These are phyloP conservation scores for Heliangelus exortis DNA, from an alignment of 2,797 vertebrate genomes.

Conservation along the genomic window DNA sequence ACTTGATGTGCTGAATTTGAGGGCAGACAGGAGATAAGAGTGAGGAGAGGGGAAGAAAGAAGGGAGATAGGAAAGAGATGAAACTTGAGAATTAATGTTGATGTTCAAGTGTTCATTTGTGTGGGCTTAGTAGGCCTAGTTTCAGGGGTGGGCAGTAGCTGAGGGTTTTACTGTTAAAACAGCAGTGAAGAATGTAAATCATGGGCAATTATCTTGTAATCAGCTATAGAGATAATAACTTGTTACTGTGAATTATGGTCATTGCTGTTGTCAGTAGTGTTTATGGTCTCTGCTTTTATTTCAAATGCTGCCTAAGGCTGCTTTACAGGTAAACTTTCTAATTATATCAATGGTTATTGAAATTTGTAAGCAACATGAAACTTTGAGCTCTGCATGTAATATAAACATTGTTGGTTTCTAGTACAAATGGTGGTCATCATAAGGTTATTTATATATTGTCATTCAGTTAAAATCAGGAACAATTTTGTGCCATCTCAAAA, in stretches of 20 bases:
- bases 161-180: not conserved
- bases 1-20: not conserved
- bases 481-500: not conserved
- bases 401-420: not conserved
- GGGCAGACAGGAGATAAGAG: not conserved
- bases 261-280: not conserved
- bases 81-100: not conserved
- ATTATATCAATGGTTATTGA: constrained; percentile 15
- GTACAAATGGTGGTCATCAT: not conserved
- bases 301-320: constrained; percentile 85
- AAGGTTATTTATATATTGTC: not conserved
- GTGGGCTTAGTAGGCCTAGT: not conserved
- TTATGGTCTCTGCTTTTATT: constrained; percentile 57
- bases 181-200: not conserved
- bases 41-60: not conserved
- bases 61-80: not conserved
- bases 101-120: not conserved
- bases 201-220: not conserved
- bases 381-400: not conserved
- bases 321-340: constrained; percentile 88
- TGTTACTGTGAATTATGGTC: not conserved
- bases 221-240: not conserved
- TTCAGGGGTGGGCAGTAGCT: not conserved
- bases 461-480: not conserved
- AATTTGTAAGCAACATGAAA: not conserved